A percentile compares a stretch with the other conserved stretches of the same genome.
Conservation (phyloP, 1,140 invertebrate species). For the Drosophila kikkawai region DNA sequence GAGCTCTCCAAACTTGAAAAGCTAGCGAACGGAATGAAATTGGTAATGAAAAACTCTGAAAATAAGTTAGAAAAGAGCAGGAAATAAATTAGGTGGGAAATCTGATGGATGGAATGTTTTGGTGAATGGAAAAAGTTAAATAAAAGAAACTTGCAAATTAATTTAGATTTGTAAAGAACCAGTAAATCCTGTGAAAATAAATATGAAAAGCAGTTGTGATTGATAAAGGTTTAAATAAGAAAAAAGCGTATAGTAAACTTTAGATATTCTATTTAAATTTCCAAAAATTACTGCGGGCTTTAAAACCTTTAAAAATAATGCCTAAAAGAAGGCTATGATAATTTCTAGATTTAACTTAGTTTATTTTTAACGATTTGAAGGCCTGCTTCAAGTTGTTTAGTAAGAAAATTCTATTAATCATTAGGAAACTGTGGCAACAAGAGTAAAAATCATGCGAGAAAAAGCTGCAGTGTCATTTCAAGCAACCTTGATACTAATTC, state of each 20-base stretch:
- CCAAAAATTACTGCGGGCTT: neutral
- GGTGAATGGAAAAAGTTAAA: neutral
- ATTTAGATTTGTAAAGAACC: neutral
- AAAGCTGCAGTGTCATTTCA: conserved; percentile 28
- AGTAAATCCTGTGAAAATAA: neutral
- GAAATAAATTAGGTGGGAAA: conserved; percentile 11
- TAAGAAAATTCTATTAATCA: neutral
- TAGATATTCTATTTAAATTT: neutral
- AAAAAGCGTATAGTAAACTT: neutral
- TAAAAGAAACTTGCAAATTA: neutral
- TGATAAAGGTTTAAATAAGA: neutral
- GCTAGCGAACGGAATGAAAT: conserved; percentile 6
- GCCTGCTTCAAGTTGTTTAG: neutral
- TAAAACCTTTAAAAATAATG: neutral
- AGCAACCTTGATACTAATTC: conserved; percentile 11
- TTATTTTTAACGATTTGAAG: neutral
- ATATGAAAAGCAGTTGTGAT: neutral
- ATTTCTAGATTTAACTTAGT: neutral
- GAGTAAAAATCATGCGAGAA: conserved; percentile 2
- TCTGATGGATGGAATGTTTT: conserved; percentile 10
- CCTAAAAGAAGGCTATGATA: neutral
- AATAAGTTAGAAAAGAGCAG: neutral
- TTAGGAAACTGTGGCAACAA: neutral
- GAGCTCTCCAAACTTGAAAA: conserved; percentile 2
- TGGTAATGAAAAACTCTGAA: neutral